These are phyloP conservation scores for Chymomyza caudatula DNA, from an alignment of 2,888 invertebrate genomes.

Conservation along the genomic window DNA sequence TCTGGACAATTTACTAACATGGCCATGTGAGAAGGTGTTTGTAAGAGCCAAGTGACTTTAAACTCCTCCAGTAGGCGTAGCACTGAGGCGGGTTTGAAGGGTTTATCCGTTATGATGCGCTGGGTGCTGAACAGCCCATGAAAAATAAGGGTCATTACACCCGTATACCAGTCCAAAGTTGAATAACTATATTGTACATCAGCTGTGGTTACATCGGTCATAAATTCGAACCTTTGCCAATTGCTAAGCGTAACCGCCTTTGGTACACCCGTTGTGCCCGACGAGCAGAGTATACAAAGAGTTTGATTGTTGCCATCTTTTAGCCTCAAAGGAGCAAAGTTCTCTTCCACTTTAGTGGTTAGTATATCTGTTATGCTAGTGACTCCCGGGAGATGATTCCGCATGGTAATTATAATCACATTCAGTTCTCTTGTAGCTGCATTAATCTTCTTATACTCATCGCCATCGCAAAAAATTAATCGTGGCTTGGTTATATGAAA, in stretches of 20 bases:
- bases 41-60: slow-evolving; percentile 29
- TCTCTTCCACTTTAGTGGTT: not conserved
- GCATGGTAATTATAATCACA: slow-evolving; percentile 24
- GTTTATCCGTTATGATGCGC: slow-evolving; percentile 25
- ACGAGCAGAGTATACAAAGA: slow-evolving; percentile 56
- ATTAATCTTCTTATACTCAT: slow-evolving; percentile 18
- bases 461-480: too few relatives aligned
- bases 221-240: slow-evolving; percentile 17
- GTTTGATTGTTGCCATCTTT: too few relatives aligned
- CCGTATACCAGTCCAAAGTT: slow-evolving; percentile 29
- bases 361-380: slow-evolving; percentile 14
- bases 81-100: slow-evolving; percentile 28
- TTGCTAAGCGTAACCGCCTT: slow-evolving; percentile 46
- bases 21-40: slow-evolving; percentile 32
- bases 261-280: slow-evolving; percentile 56
- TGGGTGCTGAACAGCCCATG: slow-evolving; percentile 26
- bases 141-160: slow-evolving; percentile 9
- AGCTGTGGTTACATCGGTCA: not conserved
- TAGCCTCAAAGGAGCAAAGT: slow-evolving; percentile 26
- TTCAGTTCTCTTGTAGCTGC: slow-evolving; percentile 12
- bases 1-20: slow-evolving; percentile 7
- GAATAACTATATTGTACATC: not conserved
- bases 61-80: too few relatives aligned
- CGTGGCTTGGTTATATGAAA: slow-evolving; percentile 21
- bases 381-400: slow-evolving; percentile 5